Percentiles rank a stretch among this genome's conserved stretches.
Evolutionary conservation across 2,113 vertebrate genomes (phyloP).

Genomic region (Malurus alboscapulatus): DNA sequence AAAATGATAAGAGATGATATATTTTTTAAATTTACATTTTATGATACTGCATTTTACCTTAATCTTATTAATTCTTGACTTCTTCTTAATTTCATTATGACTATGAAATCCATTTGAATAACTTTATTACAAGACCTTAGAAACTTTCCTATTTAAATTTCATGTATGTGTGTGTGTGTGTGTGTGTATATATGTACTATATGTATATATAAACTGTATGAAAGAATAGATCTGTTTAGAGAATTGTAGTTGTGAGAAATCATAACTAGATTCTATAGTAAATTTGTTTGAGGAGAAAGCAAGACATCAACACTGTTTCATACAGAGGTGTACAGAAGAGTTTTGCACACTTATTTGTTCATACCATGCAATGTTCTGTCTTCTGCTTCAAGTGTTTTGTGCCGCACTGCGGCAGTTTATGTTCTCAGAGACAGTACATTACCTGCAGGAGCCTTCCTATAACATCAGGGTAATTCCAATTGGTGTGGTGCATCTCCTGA

Average conservation of each 20-base stretch:
- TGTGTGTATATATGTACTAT: rapidly evolving
- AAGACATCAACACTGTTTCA: not conserved
- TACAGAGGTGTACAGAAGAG: not conserved
- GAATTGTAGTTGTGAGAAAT: not conserved
- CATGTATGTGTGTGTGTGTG: no score
- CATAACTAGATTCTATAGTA: not conserved
- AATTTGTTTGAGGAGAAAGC: not conserved
- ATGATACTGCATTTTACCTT: not conserved
- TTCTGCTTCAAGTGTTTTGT: not conserved
- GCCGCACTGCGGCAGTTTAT: not conserved
- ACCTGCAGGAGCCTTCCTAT: not conserved
- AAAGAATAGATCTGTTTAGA: not conserved
- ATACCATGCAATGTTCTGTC: not conserved
- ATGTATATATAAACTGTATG: not conserved
- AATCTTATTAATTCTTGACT: not conserved
- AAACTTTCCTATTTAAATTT: not conserved
- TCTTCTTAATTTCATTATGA: not conserved
- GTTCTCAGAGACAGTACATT: not conserved
- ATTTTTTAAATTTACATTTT: not conserved
- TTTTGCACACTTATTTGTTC: not conserved
- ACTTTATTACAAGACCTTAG: not conserved
- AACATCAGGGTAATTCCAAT: not conserved
- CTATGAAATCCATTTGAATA: not conserved
- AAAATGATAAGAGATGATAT: not conserved
- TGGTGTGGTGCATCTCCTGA: not conserved